These are phyloP conservation scores for Temnothorax nylanderi DNA, from an alignment of 1,140 invertebrate species.

Conservation along the genomic window DNA sequence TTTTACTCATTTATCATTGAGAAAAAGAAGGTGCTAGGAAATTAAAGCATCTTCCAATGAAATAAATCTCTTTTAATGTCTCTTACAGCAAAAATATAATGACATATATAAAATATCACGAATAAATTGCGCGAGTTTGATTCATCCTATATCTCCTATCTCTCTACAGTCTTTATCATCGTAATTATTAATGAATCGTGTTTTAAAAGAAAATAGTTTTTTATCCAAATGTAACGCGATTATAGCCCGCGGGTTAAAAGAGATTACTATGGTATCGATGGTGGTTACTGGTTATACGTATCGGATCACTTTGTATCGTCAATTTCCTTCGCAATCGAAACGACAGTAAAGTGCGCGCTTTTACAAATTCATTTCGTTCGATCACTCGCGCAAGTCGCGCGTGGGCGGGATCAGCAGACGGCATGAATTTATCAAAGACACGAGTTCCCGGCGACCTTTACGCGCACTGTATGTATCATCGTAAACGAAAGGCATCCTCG, in stretches of 20 bases:
- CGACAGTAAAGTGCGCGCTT: constrained; percentile 7
- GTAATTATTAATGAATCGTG: not conserved
- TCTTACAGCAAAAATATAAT: not conserved
- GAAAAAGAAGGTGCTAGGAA: not conserved
- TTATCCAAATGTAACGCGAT: not conserved
- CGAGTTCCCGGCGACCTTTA: constrained; percentile 20
- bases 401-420: not conserved
- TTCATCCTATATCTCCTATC: no score
- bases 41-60: not conserved
- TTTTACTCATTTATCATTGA: no score
- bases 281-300: not conserved
- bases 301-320: constrained; percentile 24
- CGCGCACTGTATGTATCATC: not conserved
- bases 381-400: constrained; percentile 1
- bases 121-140: not conserved
- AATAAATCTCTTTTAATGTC: not conserved
- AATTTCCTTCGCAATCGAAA: constrained; percentile 1
- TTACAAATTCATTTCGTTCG: constrained; percentile 45
- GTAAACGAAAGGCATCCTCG: constrained; percentile 29
- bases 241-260: not conserved
- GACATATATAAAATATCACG: not conserved
- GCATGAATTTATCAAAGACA: constrained; percentile 38
- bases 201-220: not conserved
- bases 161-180: not conserved
- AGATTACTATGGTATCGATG: not conserved